A percentile compares a stretch with the other conserved stretches of the same genome.
Conservation (phyloP, 1,140 invertebrate species). For the Drosophila nikananu region DNA sequence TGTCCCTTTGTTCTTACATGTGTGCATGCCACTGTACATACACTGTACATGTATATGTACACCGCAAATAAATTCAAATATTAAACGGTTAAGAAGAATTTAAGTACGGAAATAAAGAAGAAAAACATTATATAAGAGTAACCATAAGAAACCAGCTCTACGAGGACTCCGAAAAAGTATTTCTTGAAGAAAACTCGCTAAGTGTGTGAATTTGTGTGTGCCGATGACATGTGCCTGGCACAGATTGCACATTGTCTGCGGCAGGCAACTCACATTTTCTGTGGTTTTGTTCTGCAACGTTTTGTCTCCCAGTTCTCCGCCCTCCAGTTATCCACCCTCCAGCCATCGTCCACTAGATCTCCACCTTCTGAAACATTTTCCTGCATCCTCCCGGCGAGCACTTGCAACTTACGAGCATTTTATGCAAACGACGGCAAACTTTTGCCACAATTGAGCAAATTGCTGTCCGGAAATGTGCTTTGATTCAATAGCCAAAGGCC, state of each 20-base stretch:
- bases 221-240: conserved; percentile 74
- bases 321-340: neutral
- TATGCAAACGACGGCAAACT: conserved; percentile 62
- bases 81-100: neutral
- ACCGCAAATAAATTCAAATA: neutral
- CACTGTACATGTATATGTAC: neutral
- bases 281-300: conserved; percentile 49
- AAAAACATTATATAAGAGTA: neutral
- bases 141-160: too few species aligned
- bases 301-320: conserved; percentile 1
- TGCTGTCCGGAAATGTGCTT: conserved; percentile 74
- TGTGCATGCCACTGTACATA: conserved; percentile 8
- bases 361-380: neutral
- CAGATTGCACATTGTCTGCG: conserved; percentile 78
- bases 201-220: conserved; percentile 21
- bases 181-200: neutral
- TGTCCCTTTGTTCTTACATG: conserved; percentile 21
- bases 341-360: neutral
- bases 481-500: conserved; percentile 69
- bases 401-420: conserved; percentile 50
- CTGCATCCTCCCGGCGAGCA: conserved; percentile 24
- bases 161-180: too few species aligned
- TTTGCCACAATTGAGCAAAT: conserved; percentile 76
- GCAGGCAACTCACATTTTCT: conserved; percentile 61
- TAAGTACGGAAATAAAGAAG: too few species aligned